These are phyloP conservation scores for Idaea dimidiata DNA, from an alignment of 2,888 invertebrate genomes.

Conservation along the genomic window DNA sequence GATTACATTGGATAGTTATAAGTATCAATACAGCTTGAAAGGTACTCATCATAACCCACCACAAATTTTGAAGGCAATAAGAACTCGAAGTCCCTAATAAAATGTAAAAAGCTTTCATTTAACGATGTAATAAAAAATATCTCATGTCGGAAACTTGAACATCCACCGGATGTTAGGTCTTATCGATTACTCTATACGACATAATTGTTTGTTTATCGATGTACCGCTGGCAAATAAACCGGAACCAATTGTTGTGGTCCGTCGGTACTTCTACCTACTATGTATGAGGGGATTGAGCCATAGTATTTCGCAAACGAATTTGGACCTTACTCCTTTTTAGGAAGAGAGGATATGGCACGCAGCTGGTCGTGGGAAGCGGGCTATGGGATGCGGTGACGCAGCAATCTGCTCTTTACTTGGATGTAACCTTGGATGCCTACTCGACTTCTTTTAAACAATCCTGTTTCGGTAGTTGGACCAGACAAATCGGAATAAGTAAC, in stretches of 20 bases:
- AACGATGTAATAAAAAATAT: conserved; percentile 4
- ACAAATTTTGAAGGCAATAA: not conserved
- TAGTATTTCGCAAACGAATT: conserved; percentile 34
- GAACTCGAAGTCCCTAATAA: not conserved
- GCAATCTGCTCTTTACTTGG: conserved; percentile 32
- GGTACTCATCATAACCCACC: not conserved
- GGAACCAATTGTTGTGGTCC: conserved; percentile 51
- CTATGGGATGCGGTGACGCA: conserved; percentile 41
- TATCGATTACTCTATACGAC: conserved; percentile 33
- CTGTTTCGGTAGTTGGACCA: not conserved
- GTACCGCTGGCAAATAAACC: conserved; percentile 54
- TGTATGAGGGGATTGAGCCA: conserved; percentile 24
- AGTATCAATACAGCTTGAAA: not conserved
- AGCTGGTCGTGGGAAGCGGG: conserved; percentile 46
- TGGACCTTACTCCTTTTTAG: conserved; percentile 31
- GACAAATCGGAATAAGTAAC: not conserved
- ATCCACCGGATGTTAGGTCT: conserved; percentile 20
- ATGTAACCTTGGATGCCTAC: conserved; percentile 28
- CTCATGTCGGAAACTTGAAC: conserved; percentile 18
- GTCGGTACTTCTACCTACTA: conserved; percentile 20
- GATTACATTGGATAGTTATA: no score
- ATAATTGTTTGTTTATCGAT: conserved; percentile 37
- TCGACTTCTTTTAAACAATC: conserved; percentile 25
- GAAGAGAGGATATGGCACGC: conserved; percentile 35
- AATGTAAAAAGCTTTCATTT: not conserved